phyloP scores from a whole-genome alignment of 64 coral and sea anemone species.

The Stichodactyla helianthus region DNA sequence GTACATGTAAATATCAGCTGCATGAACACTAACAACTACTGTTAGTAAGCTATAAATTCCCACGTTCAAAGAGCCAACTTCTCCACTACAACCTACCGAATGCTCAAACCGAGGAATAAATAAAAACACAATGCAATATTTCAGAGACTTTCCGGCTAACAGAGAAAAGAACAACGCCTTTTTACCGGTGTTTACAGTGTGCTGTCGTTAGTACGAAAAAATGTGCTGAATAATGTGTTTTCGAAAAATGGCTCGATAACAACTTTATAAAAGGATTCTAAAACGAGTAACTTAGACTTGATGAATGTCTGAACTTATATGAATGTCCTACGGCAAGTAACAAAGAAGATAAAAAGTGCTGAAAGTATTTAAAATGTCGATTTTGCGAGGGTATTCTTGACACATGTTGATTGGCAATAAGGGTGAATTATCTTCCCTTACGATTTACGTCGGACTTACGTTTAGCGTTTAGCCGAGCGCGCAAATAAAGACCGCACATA shows the following conservation, averaged over 20 bases:
- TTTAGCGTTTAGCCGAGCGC: not conserved
- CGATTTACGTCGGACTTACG: not conserved
- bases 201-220: not conserved
- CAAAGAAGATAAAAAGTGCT: not conserved
- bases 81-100: not conserved
- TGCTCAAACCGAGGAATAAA: not conserved
- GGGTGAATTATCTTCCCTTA: not conserved
- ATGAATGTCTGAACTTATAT: not conserved
- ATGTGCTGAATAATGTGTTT: constrained; percentile 2
- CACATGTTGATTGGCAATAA: not conserved
- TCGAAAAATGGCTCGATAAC: not conserved
- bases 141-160: not conserved
- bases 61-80: not conserved
- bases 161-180: not conserved
- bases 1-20: not conserved
- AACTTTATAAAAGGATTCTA: not conserved
- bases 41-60: not conserved
- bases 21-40: not conserved
- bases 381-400: not conserved
- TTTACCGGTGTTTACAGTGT: not conserved
- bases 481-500: not conserved
- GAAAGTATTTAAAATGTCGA: not conserved
- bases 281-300: not conserved
- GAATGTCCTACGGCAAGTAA: not conserved
- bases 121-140: not conserved